Evolutionary conservation across 2,797 vertebrate genomes (phyloP).

Genomic region (Enteromius paludinosus): DNA sequence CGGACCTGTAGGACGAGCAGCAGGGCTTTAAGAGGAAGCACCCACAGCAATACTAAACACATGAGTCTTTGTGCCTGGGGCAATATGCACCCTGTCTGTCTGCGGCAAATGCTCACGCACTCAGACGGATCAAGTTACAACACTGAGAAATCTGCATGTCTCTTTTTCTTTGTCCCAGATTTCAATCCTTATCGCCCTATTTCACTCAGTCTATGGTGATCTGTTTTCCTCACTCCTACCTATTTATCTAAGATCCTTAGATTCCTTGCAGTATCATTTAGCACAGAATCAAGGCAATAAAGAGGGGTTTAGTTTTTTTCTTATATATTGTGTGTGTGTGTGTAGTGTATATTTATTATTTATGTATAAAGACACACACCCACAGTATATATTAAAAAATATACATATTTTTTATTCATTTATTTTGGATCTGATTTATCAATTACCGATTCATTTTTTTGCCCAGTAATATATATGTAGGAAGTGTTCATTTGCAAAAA

Average conservation of each 20-base stretch:
- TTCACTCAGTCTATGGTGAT: constrained; percentile 43
- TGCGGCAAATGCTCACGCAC: constrained; percentile 46
- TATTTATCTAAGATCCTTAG: constrained; percentile 46
- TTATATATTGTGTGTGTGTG: not conserved
- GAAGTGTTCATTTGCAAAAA: too few relatives aligned
- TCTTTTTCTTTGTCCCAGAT: constrained; percentile 44
- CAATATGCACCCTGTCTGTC: constrained; percentile 47
- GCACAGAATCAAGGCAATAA: constrained; percentile 69
- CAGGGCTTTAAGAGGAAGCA: constrained; percentile 54
- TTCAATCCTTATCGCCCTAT: constrained; percentile 47
- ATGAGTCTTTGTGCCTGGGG: constrained; percentile 50
- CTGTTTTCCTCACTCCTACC: constrained; percentile 53
- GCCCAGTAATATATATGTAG: too few relatives aligned
- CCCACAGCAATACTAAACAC: constrained; percentile 36
- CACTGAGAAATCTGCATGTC: constrained; percentile 49
- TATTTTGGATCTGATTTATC: too few relatives aligned
- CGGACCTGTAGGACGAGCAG: constrained; percentile 54
- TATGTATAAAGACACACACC: too few relatives aligned
- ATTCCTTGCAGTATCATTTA: constrained; percentile 38
- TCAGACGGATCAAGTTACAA: constrained; percentile 70
- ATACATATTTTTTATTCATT: too few relatives aligned
- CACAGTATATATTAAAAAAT: too few relatives aligned
- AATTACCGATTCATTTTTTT: too few relatives aligned
- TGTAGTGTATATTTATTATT: too few relatives aligned
- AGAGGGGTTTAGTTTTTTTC: constrained; percentile 43